Base-by-base conservation (phyloP, 2,113 vertebrate species). In the Sebastes schlegelii region DNA sequence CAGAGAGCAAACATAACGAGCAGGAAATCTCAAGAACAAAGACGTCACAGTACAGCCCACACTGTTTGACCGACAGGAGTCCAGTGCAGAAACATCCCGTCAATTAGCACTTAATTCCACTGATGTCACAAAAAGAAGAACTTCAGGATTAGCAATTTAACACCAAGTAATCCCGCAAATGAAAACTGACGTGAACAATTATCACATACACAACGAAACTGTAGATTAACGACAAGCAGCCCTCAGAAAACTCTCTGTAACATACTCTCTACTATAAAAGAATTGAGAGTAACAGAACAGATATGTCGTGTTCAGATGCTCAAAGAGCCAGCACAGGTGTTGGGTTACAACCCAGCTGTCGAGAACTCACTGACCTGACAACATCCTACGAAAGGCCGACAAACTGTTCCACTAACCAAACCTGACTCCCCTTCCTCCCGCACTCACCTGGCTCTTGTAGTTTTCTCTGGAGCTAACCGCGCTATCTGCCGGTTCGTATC, bases 321-420 rank as follows among this genome's bases (percentile, higher is more conserved):
- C 76, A 51, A 23, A 79, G 83, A 23, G 82, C 79, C 85, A 63
- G 45, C 26, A 1, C 6, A 52, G 52, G 91, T 61, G 80, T 91
- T 51, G 64, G 80, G 83, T 92, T 92, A 82, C 81, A 83, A 70
- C 63, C 69, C 92, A 93, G 92, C 91, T 93, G 91, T 84, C 86
- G 12, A 83, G 52, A 73, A 61, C 66, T 70, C 73, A 46, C 84
- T 80, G 88, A 86, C 88, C 86, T 68, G 63, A 85, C 79, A 1
- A 70, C 80, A 82, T 73, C 80, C 68, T 5, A 74, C 66, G 13
- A 70, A 76, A 81, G 71, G 75, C 68, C 43, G 49, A 75, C 26
- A 60, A 46, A 57, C 64, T 45, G 46, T 58, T 26, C 80, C 84
- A 43, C 48, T 5, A 34, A 45, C 17, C 63, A 23, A 74, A 67